Conservation (phyloP, 1,140 invertebrate genomes). For the Leptinotarsa texana region DNA sequence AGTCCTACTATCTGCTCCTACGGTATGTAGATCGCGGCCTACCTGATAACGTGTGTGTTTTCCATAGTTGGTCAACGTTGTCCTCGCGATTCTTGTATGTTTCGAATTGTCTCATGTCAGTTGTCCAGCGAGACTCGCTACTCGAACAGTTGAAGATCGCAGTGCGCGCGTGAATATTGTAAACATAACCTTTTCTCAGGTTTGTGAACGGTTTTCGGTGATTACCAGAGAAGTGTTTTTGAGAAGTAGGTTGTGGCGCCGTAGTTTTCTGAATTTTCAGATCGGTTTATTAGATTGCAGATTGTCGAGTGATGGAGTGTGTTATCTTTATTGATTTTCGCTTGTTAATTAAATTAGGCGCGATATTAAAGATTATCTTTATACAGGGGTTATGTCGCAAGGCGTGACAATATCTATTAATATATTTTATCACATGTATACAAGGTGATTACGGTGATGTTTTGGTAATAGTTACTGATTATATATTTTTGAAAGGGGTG, state of each 20-base stretch:
- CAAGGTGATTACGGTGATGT: too few relatives aligned
- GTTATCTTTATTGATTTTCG: neutral
- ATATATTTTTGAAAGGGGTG: too few relatives aligned
- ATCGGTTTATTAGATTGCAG: neutral
- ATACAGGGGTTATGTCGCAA: too few relatives aligned
- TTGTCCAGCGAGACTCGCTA: slow-evolving; percentile 41
- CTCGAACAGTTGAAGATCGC: slow-evolving; percentile 30
- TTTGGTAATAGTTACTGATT: too few relatives aligned
- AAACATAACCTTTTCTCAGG: neutral
- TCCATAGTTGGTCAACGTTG: slow-evolving; percentile 42
- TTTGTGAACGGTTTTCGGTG: neutral
- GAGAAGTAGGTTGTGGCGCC: neutral
- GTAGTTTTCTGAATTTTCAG: neutral
- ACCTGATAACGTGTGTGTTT: slow-evolving; percentile 36
- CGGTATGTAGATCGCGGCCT: slow-evolving; percentile 32
- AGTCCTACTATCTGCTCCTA: slow-evolving; percentile 22
- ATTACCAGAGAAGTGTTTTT: neutral
- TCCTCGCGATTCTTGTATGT: slow-evolving; percentile 27
- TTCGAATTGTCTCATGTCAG: slow-evolving; percentile 35
- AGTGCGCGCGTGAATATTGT: slow-evolving; percentile 27
- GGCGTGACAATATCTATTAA: too few relatives aligned
- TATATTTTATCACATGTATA: too few relatives aligned
- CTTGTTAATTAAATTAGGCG: neutral
- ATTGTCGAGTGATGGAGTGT: neutral
- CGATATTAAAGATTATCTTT: neutral